Evolutionary conservation across 2,113 vertebrate species (phyloP), one percentile per base, ranked within the genome.

Genomic region (Brachypteracias leptosomus): DNA sequence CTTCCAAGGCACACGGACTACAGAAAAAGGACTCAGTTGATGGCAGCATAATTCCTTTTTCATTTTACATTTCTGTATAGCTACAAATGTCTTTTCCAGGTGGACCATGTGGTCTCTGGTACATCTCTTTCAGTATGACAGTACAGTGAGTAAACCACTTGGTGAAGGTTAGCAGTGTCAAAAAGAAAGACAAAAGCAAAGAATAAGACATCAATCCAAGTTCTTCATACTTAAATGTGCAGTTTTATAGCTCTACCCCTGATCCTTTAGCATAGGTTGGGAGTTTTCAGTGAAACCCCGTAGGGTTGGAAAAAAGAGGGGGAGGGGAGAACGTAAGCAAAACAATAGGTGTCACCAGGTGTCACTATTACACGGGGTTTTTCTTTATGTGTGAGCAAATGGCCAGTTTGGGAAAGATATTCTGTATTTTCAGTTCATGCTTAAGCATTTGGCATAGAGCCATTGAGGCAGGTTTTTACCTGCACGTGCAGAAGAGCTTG

Each of bases 291-390:
- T 68, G 35, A 62, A 95, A 63, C 7, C 22, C 28, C 26, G 17
- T 33, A 3, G 25, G 36, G 54, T 25, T 77, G 67, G 65, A n/a
- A 47, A 75, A 78, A 75, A 55, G 28, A 24, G 26, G 51, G 14
- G 35, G 35, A 9, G 29, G 21, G 58, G n/a, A 13, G 40, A 31
- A 17, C 33, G 16, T 87, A 88, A 95, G 72, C 61, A 74, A 83
- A 96, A 57, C 81, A 85, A 49, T 57, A 87, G 77, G 74, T 86
- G 94, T 96, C 96, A 95, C 96, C 95, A 96, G 93, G 81, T 96
- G 95, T 96, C 96, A 97, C 94, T 96, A 66, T 95, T 94, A 95
- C 89, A 78, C 2, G 74, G 15, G 9, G 3, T 54, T 87, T 93
- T 95, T 72, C 65, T 40, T 49, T 92, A 35, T 6, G 35, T 73